Percentiles rank a stretch among this genome's conserved stretches.
phyloP scores from a whole-genome alignment of 2,888 invertebrate species.

The Cremastinae sp. region DNA sequence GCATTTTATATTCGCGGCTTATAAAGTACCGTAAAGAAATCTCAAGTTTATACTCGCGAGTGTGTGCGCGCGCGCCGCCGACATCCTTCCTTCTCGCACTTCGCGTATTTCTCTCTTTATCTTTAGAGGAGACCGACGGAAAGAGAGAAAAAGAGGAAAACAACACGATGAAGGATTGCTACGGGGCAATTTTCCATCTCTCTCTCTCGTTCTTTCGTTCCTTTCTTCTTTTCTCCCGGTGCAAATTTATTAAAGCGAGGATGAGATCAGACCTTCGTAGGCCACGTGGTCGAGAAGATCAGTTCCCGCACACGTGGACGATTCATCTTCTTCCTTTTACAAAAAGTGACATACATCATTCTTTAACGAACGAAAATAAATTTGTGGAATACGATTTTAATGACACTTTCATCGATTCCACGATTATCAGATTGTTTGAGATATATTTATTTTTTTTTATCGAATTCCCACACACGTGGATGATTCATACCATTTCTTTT shows the following conservation, averaged over 20 bases:
- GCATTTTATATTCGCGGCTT: constrained; percentile 9
- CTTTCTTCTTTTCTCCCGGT: constrained; percentile 16
- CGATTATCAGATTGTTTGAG: no score
- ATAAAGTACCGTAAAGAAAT: constrained; percentile 49
- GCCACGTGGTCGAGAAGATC: constrained; percentile 50
- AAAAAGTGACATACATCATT: not conserved
- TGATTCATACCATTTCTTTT: no score
- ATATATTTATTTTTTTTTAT: not conserved
- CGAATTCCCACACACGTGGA: not conserved
- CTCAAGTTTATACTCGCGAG: constrained; percentile 15
- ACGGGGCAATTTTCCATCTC: constrained; percentile 19
- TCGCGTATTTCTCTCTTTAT: not conserved
- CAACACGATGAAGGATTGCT: constrained; percentile 47
- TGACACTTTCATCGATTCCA: no score
- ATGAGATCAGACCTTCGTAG: constrained; percentile 43
- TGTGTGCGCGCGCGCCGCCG: constrained; percentile 38
- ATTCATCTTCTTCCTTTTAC: not conserved
- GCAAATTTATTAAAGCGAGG: constrained; percentile 51
- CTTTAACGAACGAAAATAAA: not conserved
- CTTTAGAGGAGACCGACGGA: not conserved
- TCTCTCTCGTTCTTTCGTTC: constrained; percentile 39
- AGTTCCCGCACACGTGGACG: constrained; percentile 34
- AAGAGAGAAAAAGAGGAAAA: constrained; percentile 1
- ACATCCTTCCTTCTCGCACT: constrained; percentile 11
- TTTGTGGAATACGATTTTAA: no score